Conservation (phyloP, 1,140 invertebrate species). For the Drosophila teissieri region DNA sequence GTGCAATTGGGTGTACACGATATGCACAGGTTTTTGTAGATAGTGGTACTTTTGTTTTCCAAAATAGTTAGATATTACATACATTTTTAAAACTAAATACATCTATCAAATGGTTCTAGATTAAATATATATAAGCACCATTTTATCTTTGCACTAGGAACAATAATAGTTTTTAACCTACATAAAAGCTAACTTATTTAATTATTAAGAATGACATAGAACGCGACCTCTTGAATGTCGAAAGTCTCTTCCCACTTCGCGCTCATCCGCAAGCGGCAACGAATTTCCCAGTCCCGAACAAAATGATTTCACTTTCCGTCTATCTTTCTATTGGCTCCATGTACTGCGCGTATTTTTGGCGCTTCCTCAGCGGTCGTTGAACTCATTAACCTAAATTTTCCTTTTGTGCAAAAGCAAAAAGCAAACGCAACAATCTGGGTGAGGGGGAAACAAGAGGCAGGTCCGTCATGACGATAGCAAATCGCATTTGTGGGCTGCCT, state of each 20-base stretch:
- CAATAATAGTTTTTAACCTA: too few relatives aligned
- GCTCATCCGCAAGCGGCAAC: neutral
- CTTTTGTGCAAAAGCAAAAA: conserved; percentile 55
- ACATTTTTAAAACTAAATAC: too few relatives aligned
- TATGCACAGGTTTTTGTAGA: neutral
- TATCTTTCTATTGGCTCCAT: conserved; percentile 51
- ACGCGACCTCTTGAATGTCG: too few relatives aligned
- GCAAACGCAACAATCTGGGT: conserved; percentile 31
- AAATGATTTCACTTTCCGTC: conserved; percentile 67
- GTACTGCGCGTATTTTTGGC: conserved; percentile 47
- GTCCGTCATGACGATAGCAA: conserved; percentile 16
- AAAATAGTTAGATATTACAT: too few relatives aligned
- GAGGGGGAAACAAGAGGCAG: neutral
- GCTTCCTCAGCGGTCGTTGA: conserved; percentile 72
- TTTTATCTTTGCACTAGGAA: too few relatives aligned
- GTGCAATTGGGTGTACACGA: neutral
- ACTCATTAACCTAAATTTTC: conserved; percentile 79
- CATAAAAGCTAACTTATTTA: neutral
- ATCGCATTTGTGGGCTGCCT: conserved; percentile 10
- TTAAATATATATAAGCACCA: too few relatives aligned
- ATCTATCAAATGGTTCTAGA: too few relatives aligned
- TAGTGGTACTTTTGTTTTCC: neutral
- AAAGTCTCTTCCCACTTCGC: neutral
- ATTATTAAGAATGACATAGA: too few relatives aligned
- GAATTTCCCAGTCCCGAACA: conserved; percentile 4